Conservation (phyloP, 2,113 vertebrate species). For the Jaculus jaculus region DNA sequence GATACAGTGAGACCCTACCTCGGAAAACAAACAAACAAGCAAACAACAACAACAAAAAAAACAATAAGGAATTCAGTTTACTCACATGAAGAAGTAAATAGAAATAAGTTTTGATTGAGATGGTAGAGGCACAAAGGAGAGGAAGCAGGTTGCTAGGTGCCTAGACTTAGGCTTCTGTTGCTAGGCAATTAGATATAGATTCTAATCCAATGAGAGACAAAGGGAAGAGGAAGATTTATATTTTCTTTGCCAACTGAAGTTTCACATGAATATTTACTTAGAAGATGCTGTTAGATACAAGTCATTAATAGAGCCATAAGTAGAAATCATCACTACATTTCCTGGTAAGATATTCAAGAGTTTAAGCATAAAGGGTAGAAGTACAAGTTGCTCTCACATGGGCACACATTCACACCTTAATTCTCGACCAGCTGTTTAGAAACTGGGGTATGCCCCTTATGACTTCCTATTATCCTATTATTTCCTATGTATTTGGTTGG, state of each 20-base stretch:
- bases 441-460: not conserved
- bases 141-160: not conserved
- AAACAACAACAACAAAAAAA: too few relatives aligned
- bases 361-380: not conserved
- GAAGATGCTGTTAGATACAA: not conserved
- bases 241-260: constrained; percentile 1
- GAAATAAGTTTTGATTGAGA: not conserved
- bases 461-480: not conserved
- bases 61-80: too few relatives aligned
- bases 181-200: constrained; percentile 42
- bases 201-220: constrained; percentile 8
- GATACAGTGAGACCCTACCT: too few relatives aligned
- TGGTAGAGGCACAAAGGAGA: not conserved
- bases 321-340: not conserved
- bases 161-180: not conserved
- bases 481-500: not conserved
- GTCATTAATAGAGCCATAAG: not conserved
- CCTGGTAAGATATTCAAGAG: constrained; percentile 37
- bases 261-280: not conserved
- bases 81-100: not conserved
- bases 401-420: not conserved
- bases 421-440: not conserved
- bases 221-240: not conserved
- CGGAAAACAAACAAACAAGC: too few relatives aligned
- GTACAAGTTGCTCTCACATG: not conserved